Conservation (phyloP, 2,797 vertebrate genomes). For the Huso huso region DNA sequence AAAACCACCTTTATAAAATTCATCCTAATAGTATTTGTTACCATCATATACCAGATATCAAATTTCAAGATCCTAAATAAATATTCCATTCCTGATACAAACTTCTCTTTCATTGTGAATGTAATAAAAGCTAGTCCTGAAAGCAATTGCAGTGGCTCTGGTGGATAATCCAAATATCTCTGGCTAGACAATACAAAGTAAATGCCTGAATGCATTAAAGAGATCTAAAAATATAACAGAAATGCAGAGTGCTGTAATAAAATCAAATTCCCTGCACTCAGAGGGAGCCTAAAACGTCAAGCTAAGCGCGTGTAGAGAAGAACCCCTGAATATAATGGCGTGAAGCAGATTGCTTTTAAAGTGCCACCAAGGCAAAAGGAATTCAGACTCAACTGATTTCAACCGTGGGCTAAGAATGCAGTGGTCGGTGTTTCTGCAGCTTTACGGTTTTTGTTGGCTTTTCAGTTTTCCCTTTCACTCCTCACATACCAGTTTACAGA, state of each 20-base stretch:
- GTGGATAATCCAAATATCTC: background rate
- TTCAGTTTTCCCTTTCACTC: background rate
- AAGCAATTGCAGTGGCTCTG: background rate
- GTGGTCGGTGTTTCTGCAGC: background rate
- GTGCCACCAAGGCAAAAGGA: background rate
- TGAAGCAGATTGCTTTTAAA: background rate
- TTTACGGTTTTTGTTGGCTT: background rate
- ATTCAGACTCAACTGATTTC: too few relatives aligned
- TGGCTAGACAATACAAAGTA: background rate
- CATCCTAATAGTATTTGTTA: too few relatives aligned
- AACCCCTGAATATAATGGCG: slow-evolving; percentile 4
- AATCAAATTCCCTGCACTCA: background rate
- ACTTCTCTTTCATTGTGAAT: too few relatives aligned
- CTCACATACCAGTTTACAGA: too few relatives aligned
- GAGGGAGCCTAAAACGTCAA: slow-evolving; percentile 19
- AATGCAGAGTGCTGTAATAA: background rate
- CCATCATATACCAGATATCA: too few relatives aligned
- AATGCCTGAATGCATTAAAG: slow-evolving; percentile 5
- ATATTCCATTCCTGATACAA: too few relatives aligned
- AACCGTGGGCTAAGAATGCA: background rate
- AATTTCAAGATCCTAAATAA: too few relatives aligned
- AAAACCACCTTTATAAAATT: too few relatives aligned
- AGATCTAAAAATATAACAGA: slow-evolving; percentile 23
- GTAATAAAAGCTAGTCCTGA: background rate
- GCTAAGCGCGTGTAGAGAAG: slow-evolving; percentile 17